Conservation (phyloP, 2,797 vertebrate genomes). For the Melanotaenia parkinsoni region DNA sequence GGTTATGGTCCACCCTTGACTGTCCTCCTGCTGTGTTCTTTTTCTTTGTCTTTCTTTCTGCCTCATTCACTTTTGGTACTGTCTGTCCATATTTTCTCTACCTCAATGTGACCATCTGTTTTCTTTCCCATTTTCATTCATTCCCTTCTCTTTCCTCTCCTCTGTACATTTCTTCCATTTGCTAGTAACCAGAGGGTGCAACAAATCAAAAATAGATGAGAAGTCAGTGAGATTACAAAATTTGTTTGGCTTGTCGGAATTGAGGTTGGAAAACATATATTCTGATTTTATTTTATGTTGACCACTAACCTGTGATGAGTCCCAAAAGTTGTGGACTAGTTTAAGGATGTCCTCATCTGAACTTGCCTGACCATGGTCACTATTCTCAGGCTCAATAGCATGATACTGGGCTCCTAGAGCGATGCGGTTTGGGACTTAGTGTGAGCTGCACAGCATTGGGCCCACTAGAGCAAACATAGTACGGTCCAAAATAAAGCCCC, state of each 20-base stretch:
- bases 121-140: slow-evolving; percentile 18
- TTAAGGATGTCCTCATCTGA: slow-evolving; percentile 67
- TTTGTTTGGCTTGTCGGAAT: slow-evolving; percentile 14
- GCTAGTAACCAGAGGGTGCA: slow-evolving; percentile 2
- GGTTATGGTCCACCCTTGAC: slow-evolving; percentile 47
- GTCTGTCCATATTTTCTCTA: slow-evolving; percentile 49
- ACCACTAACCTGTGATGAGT: slow-evolving; percentile 52
- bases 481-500: slow-evolving; percentile 84
- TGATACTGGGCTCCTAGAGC: slow-evolving; percentile 54
- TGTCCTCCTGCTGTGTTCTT: slow-evolving; percentile 49
- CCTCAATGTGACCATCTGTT: slow-evolving; percentile 29
- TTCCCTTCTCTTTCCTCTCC: slow-evolving; percentile 6
- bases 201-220: slow-evolving; percentile 29
- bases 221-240: slow-evolving; percentile 32
- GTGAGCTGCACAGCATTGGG: slow-evolving; percentile 64
- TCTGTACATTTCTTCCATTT: background rate
- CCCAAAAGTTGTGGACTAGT: slow-evolving; percentile 20
- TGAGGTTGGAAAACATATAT: slow-evolving; percentile 41
- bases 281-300: slow-evolving; percentile 29
- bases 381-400: slow-evolving; percentile 53
- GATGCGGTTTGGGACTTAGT: slow-evolving; percentile 77
- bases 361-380: slow-evolving; percentile 65
- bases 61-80: slow-evolving; percentile 60
- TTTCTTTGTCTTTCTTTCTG: slow-evolving; percentile 55
- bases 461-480: slow-evolving; percentile 79